phyloP scores from a whole-genome alignment of 2,113 vertebrate genomes.

The Regulus satrapa region DNA sequence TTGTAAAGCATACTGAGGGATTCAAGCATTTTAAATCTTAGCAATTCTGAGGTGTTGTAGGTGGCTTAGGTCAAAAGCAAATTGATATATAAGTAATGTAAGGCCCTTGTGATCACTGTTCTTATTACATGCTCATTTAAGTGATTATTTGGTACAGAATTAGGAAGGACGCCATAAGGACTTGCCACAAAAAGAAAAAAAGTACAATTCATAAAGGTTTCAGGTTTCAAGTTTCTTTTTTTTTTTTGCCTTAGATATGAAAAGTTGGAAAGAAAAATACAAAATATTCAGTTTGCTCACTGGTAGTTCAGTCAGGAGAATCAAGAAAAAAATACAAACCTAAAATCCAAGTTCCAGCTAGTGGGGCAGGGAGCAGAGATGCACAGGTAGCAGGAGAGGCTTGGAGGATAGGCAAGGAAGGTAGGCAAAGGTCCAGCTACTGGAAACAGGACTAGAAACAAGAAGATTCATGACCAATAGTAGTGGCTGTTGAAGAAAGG shows the following conservation, averaged over 20 bases:
- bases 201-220: background rate
- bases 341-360: background rate
- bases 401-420: background rate
- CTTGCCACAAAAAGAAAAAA: background rate
- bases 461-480: background rate
- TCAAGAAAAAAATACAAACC: background rate
- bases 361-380: fast-evolving
- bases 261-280: background rate
- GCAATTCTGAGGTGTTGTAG: background rate
- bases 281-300: background rate
- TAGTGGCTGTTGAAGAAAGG: background rate
- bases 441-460: background rate
- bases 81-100: background rate
- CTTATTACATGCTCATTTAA: background rate
- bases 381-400: background rate
- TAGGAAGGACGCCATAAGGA: background rate
- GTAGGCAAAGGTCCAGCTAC: background rate
- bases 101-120: background rate
- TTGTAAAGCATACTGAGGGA: background rate
- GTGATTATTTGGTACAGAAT: background rate
- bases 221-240: background rate
- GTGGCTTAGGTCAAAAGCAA: background rate
- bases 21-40: background rate
- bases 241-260: background rate
- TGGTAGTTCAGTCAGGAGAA: background rate